These are phyloP conservation scores for Clivina fossor DNA, from an alignment of 2,888 invertebrate genomes.

Conservation along the genomic window DNA sequence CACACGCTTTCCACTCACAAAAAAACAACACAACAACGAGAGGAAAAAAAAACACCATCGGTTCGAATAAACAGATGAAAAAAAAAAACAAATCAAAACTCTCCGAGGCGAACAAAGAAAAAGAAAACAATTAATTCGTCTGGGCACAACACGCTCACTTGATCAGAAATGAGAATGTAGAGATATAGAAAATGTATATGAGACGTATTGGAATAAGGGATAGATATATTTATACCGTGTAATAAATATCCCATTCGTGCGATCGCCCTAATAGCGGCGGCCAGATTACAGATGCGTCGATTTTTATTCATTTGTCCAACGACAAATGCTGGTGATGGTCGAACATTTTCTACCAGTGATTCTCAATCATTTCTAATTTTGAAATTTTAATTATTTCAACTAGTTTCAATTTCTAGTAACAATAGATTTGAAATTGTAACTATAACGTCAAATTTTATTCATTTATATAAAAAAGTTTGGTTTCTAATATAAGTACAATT, in stretches of 20 bases:
- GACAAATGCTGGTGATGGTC: conserved; percentile 19
- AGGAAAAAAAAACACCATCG: too few relatives aligned
- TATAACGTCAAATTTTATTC: too few relatives aligned
- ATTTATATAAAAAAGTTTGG: neutral
- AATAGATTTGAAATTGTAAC: too few relatives aligned
- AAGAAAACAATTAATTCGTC: conserved; percentile 33
- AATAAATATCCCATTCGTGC: conserved; percentile 23
- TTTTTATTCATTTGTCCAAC: conserved; percentile 40
- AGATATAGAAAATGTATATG: neutral
- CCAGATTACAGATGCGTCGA: conserved; percentile 32
- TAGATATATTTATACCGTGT: conserved; percentile 10
- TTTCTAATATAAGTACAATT: too few relatives aligned
- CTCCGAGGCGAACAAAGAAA: conserved; percentile 31
- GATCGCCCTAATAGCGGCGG: conserved; percentile 30
- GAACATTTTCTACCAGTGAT: too few relatives aligned
- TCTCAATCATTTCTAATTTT: too few relatives aligned
- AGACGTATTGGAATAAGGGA: neutral
- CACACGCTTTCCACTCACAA: conserved; percentile 3
- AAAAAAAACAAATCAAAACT: conserved; percentile 30
- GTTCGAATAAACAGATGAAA: neutral
- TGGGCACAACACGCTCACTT: conserved; percentile 18
- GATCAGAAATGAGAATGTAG: conserved; percentile 8
- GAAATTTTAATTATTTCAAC: too few relatives aligned
- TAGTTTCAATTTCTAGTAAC: too few relatives aligned
- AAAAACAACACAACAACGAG: conserved; percentile 21